Conservation (phyloP, 1,140 invertebrate genomes). For the Nephotettix cincticeps region DNA sequence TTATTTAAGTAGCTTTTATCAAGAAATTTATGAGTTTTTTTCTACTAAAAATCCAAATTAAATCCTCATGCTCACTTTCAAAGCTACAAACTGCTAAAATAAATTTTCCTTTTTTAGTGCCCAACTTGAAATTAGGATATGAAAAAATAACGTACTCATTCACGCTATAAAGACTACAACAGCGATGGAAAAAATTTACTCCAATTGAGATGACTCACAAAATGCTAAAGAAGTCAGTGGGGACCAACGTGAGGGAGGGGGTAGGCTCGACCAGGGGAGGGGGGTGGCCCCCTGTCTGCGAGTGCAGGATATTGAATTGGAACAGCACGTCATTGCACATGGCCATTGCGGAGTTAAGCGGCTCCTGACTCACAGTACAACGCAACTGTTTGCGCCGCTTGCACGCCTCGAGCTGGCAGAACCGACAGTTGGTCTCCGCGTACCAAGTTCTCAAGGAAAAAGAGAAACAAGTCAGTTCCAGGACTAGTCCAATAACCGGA, state of each 20-base stretch:
- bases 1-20: too few relatives aligned
- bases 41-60: too few relatives aligned
- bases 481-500: not conserved
- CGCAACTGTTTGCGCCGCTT: slow-evolving; percentile 13
- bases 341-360: slow-evolving; percentile 4
- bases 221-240: slow-evolving; percentile 7
- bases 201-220: slow-evolving; percentile 7
- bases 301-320: slow-evolving; percentile 17
- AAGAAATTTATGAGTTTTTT: too few relatives aligned
- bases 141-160: too few relatives aligned
- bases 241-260: not conserved
- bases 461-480: not conserved
- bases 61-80: too few relatives aligned
- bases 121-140: too few relatives aligned
- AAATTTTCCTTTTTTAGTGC: too few relatives aligned
- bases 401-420: slow-evolving; percentile 10
- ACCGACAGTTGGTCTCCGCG: slow-evolving; percentile 10
- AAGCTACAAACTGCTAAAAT: too few relatives aligned
- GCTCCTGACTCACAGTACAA: not conserved
- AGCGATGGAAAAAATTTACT: not conserved
- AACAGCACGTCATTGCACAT: slow-evolving; percentile 8
- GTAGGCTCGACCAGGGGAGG: not conserved
- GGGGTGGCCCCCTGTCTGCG: not conserved
- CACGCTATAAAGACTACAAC: not conserved
- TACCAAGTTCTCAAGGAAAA: slow-evolving; percentile 22